phyloP scores from a whole-genome alignment of 1,140 invertebrate genomes.

The Pogonomyrmex californicus region DNA sequence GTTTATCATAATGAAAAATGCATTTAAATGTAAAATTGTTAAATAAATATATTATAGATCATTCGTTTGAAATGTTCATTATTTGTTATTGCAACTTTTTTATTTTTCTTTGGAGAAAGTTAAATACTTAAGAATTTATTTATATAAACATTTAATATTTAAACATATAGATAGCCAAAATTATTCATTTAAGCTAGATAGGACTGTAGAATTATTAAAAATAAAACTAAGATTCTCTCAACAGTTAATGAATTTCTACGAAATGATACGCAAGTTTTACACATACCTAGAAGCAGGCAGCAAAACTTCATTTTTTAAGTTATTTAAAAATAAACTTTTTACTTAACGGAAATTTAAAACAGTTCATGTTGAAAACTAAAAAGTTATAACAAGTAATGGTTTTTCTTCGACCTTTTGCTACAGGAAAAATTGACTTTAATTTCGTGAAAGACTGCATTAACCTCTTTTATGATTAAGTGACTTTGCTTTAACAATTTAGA shows the following conservation, averaged over 20 bases:
- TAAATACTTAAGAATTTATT: neutral
- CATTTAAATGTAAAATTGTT: neutral
- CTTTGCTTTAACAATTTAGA: neutral
- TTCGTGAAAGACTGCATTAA: neutral
- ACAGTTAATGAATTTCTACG: too few species aligned
- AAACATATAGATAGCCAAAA: neutral
- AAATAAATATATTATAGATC: neutral
- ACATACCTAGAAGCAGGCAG: neutral
- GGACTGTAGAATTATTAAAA: too few species aligned
- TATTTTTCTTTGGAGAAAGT: neutral
- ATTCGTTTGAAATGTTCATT: neutral
- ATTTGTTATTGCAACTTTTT: neutral
- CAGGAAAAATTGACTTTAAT: neutral
- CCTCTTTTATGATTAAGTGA: neutral
- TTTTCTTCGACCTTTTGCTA: conserved; percentile 1
- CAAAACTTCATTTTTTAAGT: conserved; percentile 14
- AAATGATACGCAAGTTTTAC: neutral
- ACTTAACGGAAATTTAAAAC: conserved; percentile 22
- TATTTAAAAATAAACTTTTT: conserved; percentile 10
- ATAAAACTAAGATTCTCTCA: too few species aligned
- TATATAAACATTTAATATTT: neutral
- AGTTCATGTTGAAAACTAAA: conserved; percentile 14
- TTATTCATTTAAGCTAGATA: too few species aligned
- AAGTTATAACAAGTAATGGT: neutral
- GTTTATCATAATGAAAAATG: neutral